Evolutionary conservation across 2,797 vertebrate genomes (phyloP), one percentile per base, ranked within the genome.

Genomic region (Pampus argenteus): DNA sequence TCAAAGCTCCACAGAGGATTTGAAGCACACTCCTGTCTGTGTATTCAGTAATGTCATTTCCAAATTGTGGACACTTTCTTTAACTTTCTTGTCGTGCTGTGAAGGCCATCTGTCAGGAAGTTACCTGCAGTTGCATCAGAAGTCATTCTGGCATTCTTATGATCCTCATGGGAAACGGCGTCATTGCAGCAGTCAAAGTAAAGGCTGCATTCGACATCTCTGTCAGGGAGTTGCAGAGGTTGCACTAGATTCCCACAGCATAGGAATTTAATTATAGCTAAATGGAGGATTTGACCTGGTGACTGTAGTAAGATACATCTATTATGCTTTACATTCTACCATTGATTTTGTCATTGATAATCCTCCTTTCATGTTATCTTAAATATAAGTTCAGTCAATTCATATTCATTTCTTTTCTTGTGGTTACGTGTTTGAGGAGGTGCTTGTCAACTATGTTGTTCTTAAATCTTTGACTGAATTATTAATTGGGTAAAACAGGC

Each of bases 81-180:
- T 42, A 66, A 74, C 50, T 62, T 66, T 74, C 5, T 11, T 25
- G 0, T 69, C 71, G 36, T 0, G 60, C 67, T 62, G 60, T 47
- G 76, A 73, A 48, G 40, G 47, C 59, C 70, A 72, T 81, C 71
- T 75, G 74, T 71, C 71, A 75, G 50, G 42, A 45, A 44, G 50
- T 51, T 50, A 44, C 76, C 74, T 77, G 63, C 56, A 17, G 66
- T 34, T 59, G 40, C 13, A 15, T 72, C 58, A 63, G 28, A 68
- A 25, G 51, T 63, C 56, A 29, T 13, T 2, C 7, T n/a, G 67
- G 70, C 62, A 62, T n/a, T 29, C 20, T 60, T 54, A 54, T 50
- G 60, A 74, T 47, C 45, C 54, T 31, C 14, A 13, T 17, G 54
- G 52, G 57, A 70, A 50, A 38, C 15, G 0, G 15, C 1, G 25